phyloP scores from a whole-genome alignment of 2,113 vertebrate species.

The Urocolius indicus region DNA sequence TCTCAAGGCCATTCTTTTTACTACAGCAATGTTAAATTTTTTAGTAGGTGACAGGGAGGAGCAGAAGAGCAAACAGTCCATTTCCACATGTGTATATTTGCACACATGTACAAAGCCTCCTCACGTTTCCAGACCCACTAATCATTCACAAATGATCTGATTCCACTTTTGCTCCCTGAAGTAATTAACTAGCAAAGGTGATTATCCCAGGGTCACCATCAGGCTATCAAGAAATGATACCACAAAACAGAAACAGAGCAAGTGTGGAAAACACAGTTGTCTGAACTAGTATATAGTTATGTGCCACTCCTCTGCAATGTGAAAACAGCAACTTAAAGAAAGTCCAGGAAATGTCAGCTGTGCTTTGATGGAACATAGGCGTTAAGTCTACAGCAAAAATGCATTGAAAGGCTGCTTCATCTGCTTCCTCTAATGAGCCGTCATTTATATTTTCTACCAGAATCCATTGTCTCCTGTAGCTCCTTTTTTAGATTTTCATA shows the following conservation, averaged over 20 bases:
- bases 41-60: not conserved
- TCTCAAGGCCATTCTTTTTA: not conserved
- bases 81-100: not conserved
- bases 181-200: slow-evolving; percentile 55
- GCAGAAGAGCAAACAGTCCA: not conserved
- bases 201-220: slow-evolving; percentile 40
- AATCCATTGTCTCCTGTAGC: not conserved
- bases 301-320: not conserved
- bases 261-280: not conserved
- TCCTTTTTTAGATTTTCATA: not conserved
- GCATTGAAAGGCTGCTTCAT: not conserved
- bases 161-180: not conserved
- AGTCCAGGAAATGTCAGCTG: not conserved
- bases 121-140: not conserved
- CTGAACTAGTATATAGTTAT: not conserved
- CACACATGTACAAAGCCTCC: not conserved
- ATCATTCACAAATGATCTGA: slow-evolving; percentile 45
- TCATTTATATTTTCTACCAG: not conserved
- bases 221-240: not conserved
- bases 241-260: not conserved
- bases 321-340: not conserved
- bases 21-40: not conserved
- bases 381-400: not conserved
- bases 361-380: not conserved
- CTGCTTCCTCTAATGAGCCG: not conserved